These are phyloP conservation scores for Dasyurus viverrinus DNA, from an alignment of 2,113 vertebrate genomes.

Conservation along the genomic window DNA sequence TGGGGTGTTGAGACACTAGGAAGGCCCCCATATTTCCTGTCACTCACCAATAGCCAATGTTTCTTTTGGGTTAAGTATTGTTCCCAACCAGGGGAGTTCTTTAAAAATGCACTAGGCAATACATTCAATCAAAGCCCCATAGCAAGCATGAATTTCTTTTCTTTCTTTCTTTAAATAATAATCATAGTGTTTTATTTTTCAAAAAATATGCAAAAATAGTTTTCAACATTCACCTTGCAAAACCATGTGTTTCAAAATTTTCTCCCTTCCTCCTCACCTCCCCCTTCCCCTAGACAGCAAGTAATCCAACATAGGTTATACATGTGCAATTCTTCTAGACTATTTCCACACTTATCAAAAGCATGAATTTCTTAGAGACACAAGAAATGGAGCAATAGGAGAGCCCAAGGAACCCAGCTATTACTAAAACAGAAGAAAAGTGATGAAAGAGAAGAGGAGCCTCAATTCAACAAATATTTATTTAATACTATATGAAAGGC, in stretches of 20 bases:
- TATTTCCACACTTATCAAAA: no score
- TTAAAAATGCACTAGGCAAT: not conserved
- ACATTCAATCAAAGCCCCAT: not conserved
- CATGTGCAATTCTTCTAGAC: no score
- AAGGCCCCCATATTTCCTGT: not conserved
- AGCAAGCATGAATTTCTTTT: not conserved
- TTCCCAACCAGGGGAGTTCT: not conserved
- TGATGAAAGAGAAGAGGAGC: not conserved
- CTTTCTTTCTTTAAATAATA: no score
- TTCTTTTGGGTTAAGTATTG: rapidly evolving
- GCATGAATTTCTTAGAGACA: not conserved
- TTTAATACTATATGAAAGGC: not conserved
- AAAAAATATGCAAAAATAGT: no score
- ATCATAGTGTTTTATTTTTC: no score
- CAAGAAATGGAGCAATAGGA: not conserved
- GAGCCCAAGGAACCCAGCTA: not conserved
- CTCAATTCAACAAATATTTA: not conserved
- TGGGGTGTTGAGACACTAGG: not conserved
- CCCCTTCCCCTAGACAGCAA: no score
- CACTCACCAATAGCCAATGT: not conserved
- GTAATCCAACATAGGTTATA: no score
- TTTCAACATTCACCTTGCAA: no score
- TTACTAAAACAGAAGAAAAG: not conserved
- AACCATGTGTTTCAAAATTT: no score
- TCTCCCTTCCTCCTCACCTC: no score